Percentiles rank a stretch among this genome's conserved stretches.
phyloP scores from a whole-genome alignment of 2,888 invertebrate species.

The Drosophila neotestacea region DNA sequence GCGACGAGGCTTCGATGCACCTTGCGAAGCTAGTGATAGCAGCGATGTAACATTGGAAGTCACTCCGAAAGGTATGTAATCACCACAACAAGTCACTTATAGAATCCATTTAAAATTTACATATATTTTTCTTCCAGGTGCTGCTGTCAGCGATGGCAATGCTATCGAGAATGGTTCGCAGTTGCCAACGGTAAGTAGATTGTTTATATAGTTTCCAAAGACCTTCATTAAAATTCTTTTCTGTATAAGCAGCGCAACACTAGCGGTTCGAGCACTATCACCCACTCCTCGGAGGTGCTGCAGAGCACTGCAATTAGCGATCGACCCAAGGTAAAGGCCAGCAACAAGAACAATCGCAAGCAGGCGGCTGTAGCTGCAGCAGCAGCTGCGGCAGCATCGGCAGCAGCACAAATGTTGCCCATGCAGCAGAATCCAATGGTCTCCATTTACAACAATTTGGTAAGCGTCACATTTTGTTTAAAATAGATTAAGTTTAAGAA shows the following conservation, averaged over 20 bases:
- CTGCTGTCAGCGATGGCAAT: constrained; percentile 38
- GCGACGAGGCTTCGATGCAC: constrained; percentile 74
- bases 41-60: constrained; percentile 44
- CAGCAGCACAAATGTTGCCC: constrained; percentile 57
- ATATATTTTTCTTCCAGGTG: constrained; percentile 9
- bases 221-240: neutral
- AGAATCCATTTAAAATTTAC: neutral
- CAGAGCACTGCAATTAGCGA: constrained; percentile 92
- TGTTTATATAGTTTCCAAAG: neutral
- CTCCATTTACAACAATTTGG: constrained; percentile 85
- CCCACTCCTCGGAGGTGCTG: constrained; percentile 85
- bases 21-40: constrained; percentile 37
- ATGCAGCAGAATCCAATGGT: constrained; percentile 85
- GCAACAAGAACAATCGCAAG: constrained; percentile 92
- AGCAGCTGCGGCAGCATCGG: constrained; percentile 66
- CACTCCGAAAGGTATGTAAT: constrained; percentile 46
- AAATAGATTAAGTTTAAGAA: too few relatives aligned
- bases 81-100: neutral
- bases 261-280: constrained; percentile 75
- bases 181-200: constrained; percentile 47
- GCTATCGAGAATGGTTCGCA: constrained; percentile 46
- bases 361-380: constrained; percentile 85
- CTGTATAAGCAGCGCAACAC: constrained; percentile 58
- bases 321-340: constrained; percentile 93
- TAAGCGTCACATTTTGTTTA: constrained; percentile 47